Evolutionary conservation across 2,797 vertebrate genomes (phyloP).

Genomic region (Enteromius paludinosus): DNA sequence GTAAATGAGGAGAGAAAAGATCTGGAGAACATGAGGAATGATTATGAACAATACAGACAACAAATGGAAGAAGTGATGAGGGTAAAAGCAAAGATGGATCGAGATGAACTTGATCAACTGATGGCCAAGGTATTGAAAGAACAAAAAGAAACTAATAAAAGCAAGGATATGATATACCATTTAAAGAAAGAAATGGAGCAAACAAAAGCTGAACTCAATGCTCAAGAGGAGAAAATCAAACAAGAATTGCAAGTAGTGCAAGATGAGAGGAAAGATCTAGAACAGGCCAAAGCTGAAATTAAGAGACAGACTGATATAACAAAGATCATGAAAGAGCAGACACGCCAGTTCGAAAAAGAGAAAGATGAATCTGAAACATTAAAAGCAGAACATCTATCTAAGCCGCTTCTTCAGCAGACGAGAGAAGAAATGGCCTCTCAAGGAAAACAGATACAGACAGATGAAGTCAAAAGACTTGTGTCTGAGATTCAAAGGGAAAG

Average conservation of each 20-base stretch:
- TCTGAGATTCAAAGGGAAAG: conserved; percentile 21
- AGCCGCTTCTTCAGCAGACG: not conserved
- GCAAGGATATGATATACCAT: not conserved
- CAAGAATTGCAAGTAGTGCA: conserved; percentile 3
- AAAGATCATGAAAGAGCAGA: not conserved
- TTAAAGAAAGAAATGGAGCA: conserved; percentile 20
- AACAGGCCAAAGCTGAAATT: conserved; percentile 4
- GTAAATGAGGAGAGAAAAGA: not conserved
- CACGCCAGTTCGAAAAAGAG: not conserved
- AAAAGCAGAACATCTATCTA: conserved; percentile 1
- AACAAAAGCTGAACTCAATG: not conserved
- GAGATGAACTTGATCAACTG: conserved; percentile 9
- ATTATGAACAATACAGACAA: conserved; percentile 1
- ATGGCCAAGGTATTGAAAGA: not conserved
- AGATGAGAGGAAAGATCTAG: not conserved
- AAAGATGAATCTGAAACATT: not conserved
- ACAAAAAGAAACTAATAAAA: conserved; percentile 13
- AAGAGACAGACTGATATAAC: not conserved
- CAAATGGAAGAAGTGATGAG: not conserved
- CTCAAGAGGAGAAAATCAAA: conserved; percentile 23
- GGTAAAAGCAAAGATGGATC: conserved; percentile 13
- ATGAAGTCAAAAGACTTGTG: conserved; percentile 21
- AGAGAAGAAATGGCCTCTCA: not conserved
- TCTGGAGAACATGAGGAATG: not conserved
- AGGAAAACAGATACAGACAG: not conserved